Base-by-base conservation (phyloP, 2,113 vertebrate species). In the Zeus faber region DNA sequence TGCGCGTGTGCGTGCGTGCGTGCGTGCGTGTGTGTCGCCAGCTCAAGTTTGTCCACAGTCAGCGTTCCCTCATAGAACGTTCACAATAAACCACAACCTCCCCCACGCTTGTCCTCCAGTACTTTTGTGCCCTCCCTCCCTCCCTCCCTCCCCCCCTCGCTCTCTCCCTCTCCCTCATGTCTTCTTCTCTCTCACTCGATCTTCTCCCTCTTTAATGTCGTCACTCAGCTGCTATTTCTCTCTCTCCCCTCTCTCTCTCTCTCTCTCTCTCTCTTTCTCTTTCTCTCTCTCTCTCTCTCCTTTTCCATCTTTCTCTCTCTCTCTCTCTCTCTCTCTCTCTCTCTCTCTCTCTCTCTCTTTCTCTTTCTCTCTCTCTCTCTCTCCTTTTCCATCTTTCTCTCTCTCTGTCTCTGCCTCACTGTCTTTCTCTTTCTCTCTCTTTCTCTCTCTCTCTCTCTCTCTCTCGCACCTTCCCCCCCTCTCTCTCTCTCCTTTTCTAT, bases 11-110 rank as follows among this genome's bases (percentile, higher is more conserved):
- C 58, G 26, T 44, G 50, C 50, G 44, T 37, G 33, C 40, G 52
- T 43, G 24, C 41, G 33, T 62, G 6, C 49, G 44, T 61, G 25
- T 43, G 49, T 54, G 44, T 27, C 26, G 60, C 14, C 6, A 41
- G 22, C 51, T 49, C 58, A 65, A 25, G 56, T 70, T 56, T 52
- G 17, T 68, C 69, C 69, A 67, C 72, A 69, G 25, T 46, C 48
- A 49, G 50, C 4, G 23, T 21, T 63, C 52, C 58, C 65, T 74
- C 68, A 62, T 60, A 83, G 74, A 62, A 62, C 79, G 84, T 82
- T 81, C 72, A 69, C 51, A 27, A 4, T 63, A 62, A 59, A 75
- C 72, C 83, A 74, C 80, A 79, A 70, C 74, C 70, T 70, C 53
- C 26, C 71, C n/a, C n/a, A n/a, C n/a, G n/a, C n/a, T n/a, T n/a